A percentile compares a stretch with the other conserved stretches of the same genome.
These are phyloP conservation scores for Drosophila monieri DNA, from an alignment of 2,888 invertebrate genomes.

Conservation along the genomic window DNA sequence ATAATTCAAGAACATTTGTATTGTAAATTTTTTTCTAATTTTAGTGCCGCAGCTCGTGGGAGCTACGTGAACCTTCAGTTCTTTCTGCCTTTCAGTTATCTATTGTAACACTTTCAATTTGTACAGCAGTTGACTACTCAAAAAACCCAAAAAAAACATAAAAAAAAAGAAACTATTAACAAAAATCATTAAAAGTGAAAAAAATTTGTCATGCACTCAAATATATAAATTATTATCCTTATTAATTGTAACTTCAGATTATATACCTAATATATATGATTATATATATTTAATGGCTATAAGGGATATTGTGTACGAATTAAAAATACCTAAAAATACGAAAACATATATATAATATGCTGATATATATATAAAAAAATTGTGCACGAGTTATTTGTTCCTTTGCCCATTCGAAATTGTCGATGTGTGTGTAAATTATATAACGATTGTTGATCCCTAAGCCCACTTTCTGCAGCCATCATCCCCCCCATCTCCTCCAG, in stretches of 20 bases:
- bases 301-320: slow-evolving; percentile 45
- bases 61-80: slow-evolving; percentile 63
- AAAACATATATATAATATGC: slow-evolving; percentile 34
- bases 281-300: slow-evolving; percentile 38
- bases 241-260: slow-evolving; percentile 38
- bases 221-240: slow-evolving; percentile 59
- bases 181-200: slow-evolving; percentile 59
- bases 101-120: slow-evolving; percentile 42
- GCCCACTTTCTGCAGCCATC: slow-evolving; percentile 10
- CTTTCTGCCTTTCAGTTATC: slow-evolving; percentile 54
- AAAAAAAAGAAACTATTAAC: slow-evolving; percentile 39
- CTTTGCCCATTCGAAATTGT: slow-evolving; percentile 27
- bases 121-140: slow-evolving; percentile 71
- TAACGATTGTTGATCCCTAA: slow-evolving; percentile 27
- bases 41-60: slow-evolving; percentile 50
- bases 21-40: slow-evolving; percentile 77
- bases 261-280: slow-evolving; percentile 27
- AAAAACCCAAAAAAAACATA: slow-evolving; percentile 15
- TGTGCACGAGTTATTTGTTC: slow-evolving; percentile 50
- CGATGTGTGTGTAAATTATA: slow-evolving; percentile 46
- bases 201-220: slow-evolving; percentile 73
- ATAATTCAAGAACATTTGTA: slow-evolving; percentile 66
- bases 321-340: slow-evolving; percentile 52
- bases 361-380: slow-evolving; percentile 34
- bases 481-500: neutral